Evolutionary conservation across 2,888 invertebrate genomes (phyloP), one percentile per base, ranked within the genome.

Genomic region (Argyresthia goedartella): DNA sequence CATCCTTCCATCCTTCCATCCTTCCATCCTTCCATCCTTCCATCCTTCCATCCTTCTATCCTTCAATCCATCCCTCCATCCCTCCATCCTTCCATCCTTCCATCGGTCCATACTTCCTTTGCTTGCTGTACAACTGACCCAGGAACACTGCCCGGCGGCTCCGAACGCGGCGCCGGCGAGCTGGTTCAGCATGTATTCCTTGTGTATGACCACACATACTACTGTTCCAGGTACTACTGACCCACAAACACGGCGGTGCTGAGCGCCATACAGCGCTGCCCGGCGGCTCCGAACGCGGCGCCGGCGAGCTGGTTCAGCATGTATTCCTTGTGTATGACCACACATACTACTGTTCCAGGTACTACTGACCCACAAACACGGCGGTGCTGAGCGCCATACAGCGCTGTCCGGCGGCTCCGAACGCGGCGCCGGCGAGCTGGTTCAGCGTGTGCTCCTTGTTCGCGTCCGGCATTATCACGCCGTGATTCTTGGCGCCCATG

Each of bases 401-500:
- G 44, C 99, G 89, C 80, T 99, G 99, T 0, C 99, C 99, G 44
- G 99, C 99, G 8, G 99, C 99, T 0, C 99, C 99, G 80, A 99
- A 99, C 0, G 98, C 98, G 1, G 99, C 99, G 0, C 99, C 98
- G 1, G 90, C 87, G 33, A 95, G 85, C 71, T 98, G 97, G 71
- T 98, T 98, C 36, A 99, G 87, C 0, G 97, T 96, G 66, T 96
- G 93, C 66, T 97, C 97, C 76, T 98, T 99, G 81, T 98, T 98
- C 1, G 99, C 99, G 78, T 99, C 99, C 1, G 97, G 94, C 90
- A 99, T 91, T 43, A 99, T 91, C 11, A 99, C 93, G 44, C 98
- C 99, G 76, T 99, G 99, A 81, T 99, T 99, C 81, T 99, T 99
- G 4, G 99, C 99, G 10, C 99, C 99, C 97, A 99, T 97, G 78